Base-by-base conservation (phyloP, 1,140 invertebrate genomes). In the Dryas iulia region DNA sequence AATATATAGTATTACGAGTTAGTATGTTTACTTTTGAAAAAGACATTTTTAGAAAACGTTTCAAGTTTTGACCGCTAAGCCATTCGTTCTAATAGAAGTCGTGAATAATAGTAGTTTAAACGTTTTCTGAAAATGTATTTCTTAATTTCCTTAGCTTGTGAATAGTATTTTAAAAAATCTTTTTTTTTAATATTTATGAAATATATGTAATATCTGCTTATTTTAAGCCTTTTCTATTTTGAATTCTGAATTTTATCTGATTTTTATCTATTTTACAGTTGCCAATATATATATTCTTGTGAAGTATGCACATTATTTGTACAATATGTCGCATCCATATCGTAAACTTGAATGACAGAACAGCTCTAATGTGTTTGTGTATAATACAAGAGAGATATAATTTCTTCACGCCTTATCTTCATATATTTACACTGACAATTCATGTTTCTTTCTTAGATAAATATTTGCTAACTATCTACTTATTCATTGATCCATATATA, bases 331-430 rank as follows among this genome's bases (percentile, higher is more conserved):
- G 39, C 2, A 18, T 8, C 39, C 39, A 21, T 47, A 47, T 47
- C 18, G 39, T 10, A 47, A 8, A 47, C 14, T 10, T 21, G 39
- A 47, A 21, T 47, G 39, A 47, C 39, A 21, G 39, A 21, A 2
- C 10, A 47, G 18, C 18, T 18, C 7, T 8, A 47, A 47, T 47
- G 7, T 18, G 5, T 2, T 0, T 21, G 2, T 7, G 14, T 47
- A 21, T 21, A 47, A 18, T 21, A 21, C 1, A 21, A 18, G 18
- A 8, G 3, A 82, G 82, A 31, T 31, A 59, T 14, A 1, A 26
- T 56, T 56, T 56, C 10, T 56, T 25, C n/a, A 30, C 23, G 21
- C 12, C 4, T 33, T 59, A 11, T 59, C 25, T 59, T 59, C 1
- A 59, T 31, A 26, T 28, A 59, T 59, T 59, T 59, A 21, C 26